Percentiles rank a stretch among this genome's conserved stretches.
phyloP scores from a whole-genome alignment of 2,113 vertebrate genomes.

The Cyrtonyx montezumae region DNA sequence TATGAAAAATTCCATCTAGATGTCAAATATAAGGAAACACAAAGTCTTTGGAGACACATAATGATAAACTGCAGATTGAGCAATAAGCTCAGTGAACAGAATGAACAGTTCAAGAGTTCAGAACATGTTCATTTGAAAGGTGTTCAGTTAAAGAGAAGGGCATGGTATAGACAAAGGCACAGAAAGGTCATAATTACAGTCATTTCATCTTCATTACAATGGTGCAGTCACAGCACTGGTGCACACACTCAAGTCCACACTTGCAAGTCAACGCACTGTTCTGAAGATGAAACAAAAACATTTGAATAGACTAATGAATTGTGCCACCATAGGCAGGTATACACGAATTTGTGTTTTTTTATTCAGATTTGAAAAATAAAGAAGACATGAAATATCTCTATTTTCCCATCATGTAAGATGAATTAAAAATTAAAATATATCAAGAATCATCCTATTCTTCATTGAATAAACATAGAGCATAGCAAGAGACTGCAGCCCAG shows the following conservation, averaged over 20 bases:
- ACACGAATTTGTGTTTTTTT: not conserved
- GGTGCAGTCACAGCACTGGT: conserved; percentile 29
- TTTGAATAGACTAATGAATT: not conserved
- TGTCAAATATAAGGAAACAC: conserved; percentile 74
- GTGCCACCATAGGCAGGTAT: not conserved
- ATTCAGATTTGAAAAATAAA: not conserved
- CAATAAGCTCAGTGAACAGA: conserved; percentile 71
- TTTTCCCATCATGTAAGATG: conserved; percentile 25
- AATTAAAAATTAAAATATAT: conserved; percentile 59
- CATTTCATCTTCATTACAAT: conserved; percentile 79
- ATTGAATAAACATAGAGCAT: conserved; percentile 12
- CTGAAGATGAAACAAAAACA: not conserved
- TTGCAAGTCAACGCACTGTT: not conserved
- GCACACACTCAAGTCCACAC: not conserved
- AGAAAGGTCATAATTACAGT: conserved; percentile 77
- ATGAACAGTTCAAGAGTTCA: conserved; percentile 82
- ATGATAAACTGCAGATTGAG: conserved; percentile 79
- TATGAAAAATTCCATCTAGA: conserved; percentile 78
- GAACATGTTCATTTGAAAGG: conserved; percentile 75
- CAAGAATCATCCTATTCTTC: conserved; percentile 21
- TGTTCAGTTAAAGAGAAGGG: conserved; percentile 79
- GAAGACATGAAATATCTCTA: not conserved
- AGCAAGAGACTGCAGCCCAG: not conserved
- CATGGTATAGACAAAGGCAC: conserved; percentile 78
- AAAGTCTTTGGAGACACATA: conserved; percentile 76